Conservation (phyloP, 1,140 invertebrate species). For the Cyclargus thomasi region DNA sequence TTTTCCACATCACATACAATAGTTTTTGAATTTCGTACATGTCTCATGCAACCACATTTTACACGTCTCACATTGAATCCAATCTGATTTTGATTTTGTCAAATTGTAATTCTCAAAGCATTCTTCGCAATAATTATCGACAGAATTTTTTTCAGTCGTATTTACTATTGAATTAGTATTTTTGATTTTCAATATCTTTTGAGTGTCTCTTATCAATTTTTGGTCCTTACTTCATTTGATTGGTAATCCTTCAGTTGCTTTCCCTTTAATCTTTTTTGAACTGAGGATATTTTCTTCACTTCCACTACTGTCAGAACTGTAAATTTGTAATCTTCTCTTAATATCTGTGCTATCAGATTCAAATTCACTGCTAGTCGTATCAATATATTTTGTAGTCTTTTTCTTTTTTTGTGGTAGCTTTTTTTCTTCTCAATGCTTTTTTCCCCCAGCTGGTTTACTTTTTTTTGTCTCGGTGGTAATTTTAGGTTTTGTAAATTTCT, state of each 20-base stretch:
- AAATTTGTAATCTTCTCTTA: too few relatives aligned
- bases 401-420: conserved; percentile 27
- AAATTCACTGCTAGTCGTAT: conserved; percentile 29
- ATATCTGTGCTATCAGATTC: too few relatives aligned
- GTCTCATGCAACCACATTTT: conserved; percentile 31
- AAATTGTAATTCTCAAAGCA: too few relatives aligned
- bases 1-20: conserved; percentile 30
- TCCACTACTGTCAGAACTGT: too few relatives aligned
- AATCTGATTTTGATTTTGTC: conserved; percentile 36
- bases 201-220: conserved; percentile 20
- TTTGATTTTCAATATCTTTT: conserved; percentile 30
- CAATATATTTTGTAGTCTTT: conserved; percentile 26
- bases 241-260: too few relatives aligned
- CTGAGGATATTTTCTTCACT: too few relatives aligned
- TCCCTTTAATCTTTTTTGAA: too few relatives aligned
- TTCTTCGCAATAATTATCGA: too few relatives aligned
- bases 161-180: conserved; percentile 38
- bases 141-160: conserved; percentile 28
- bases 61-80: conserved; percentile 33
- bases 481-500: conserved; percentile 26
- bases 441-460: conserved; percentile 25
- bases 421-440: conserved; percentile 28
- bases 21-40: conserved; percentile 27
- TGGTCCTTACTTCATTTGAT: too few relatives aligned
- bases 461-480: conserved; percentile 26